phyloP scores from a whole-genome alignment of 2,113 vertebrate species.

The Psephotus haematonotus region DNA sequence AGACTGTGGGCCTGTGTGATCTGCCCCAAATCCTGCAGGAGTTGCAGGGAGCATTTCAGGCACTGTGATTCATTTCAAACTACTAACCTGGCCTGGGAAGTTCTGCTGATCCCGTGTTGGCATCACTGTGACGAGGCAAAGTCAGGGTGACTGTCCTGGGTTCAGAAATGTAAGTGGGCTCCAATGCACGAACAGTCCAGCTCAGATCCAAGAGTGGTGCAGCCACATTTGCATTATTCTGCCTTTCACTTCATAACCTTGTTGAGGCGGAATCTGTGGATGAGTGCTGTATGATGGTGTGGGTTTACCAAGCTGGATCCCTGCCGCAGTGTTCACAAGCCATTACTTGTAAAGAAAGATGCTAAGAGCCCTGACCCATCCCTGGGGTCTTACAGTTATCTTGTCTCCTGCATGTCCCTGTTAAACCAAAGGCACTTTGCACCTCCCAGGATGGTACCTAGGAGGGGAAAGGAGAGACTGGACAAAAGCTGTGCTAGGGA shows the following conservation, averaged over 20 bases:
- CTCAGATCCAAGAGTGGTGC: neutral
- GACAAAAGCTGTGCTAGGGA: neutral
- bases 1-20: neutral
- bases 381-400: neutral
- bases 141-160: neutral
- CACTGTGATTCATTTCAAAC: neutral
- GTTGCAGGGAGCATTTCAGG: neutral
- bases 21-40: neutral
- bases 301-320: neutral
- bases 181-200: accelerated
- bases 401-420: neutral
- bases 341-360: neutral
- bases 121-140: neutral
- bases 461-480: neutral
- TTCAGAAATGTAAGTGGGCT: neutral
- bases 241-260: neutral
- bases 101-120: neutral
- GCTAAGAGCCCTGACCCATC: neutral
- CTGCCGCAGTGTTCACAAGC: neutral
- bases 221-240: neutral
- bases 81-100: neutral
- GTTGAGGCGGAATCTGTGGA: neutral
- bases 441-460: neutral
- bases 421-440: neutral
- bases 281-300: neutral